Base-by-base conservation (phyloP, 2,797 vertebrate genomes). In the Helicolenus hilgendorfi region DNA sequence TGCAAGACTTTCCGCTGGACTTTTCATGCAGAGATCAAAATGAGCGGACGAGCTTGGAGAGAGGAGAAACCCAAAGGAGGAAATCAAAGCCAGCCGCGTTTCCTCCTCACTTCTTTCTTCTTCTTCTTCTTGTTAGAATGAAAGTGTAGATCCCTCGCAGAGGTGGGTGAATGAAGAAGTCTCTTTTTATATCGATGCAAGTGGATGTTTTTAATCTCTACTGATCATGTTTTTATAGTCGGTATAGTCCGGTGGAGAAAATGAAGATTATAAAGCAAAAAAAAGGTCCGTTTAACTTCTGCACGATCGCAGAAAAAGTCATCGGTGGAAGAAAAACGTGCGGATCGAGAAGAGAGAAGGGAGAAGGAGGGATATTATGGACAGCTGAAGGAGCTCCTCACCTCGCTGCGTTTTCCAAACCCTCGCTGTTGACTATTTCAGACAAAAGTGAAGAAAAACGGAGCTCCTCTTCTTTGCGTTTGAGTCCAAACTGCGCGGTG, bases 1-100 rank as follows among this genome's bases (percentile, higher is more conserved):
- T 97, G 97, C 96, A 92, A 93, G 97, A 98, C 97, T 98, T 98
- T 97, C 98, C 98, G 97, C 98, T 98, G 96, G 98, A 98, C 98
- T 98, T 98, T 97, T 98, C 98, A 98, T 98, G 97, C 98, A 98
- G 98, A 97, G 97, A 97, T 91, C 86, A 96, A 82, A 95, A 91
- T 83, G 41, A 86, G 81, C 93, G 77, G 91, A 86, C 94, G 22
- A 86, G 72, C 79, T 81, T 45, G 41, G 41, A 86, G 65, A 84
- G 79, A 94, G 85, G 91, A 95, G 91, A 95, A 95, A 92, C 81
- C 81, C 59, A 77, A 79, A 41, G 27, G 83, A 84, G 72, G 83
- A 93, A 92, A 91, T 72, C 71, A 94, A 68, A 91, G 71, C 82
- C 72, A 84, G 88, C 68, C 79, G 85, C 72, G 84, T 55, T 49